phyloP scores from a whole-genome alignment of 92 coral and sea anemone species.

The Umimayanthus kanabou region DNA sequence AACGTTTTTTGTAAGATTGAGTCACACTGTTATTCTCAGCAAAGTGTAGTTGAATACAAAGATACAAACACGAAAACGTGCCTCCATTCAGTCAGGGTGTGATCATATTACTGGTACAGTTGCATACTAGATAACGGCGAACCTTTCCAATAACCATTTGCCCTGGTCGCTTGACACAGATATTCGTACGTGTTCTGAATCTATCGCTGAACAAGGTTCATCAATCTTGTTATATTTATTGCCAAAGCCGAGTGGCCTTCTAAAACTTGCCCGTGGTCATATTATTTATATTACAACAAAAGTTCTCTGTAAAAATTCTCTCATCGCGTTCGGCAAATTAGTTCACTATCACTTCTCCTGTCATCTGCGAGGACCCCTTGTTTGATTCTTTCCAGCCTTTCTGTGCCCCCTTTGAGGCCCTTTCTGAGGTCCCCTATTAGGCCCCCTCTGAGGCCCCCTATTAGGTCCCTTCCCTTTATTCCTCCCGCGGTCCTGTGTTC shows the following conservation, averaged over 20 bases:
- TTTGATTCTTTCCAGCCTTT: background rate
- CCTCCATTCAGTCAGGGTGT: background rate
- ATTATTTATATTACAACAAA: background rate
- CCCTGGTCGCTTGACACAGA: background rate
- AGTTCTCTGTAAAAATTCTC: too few relatives aligned
- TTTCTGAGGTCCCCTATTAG: too few relatives aligned
- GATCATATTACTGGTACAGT: background rate
- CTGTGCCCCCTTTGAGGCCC: background rate
- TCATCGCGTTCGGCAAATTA: background rate
- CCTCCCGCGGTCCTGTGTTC: constrained; percentile 3
- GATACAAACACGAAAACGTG: background rate
- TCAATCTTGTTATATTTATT: background rate
- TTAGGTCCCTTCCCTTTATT: constrained; percentile 37
- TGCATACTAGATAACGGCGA: background rate
- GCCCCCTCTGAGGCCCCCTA: constrained; percentile 23
- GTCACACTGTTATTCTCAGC: background rate
- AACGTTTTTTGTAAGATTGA: background rate
- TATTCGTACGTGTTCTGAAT: background rate
- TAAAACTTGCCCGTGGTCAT: background rate
- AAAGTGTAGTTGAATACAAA: background rate
- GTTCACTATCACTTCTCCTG: background rate
- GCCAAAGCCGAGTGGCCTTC: background rate
- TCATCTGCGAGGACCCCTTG: constrained; percentile 26
- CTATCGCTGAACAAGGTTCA: background rate
- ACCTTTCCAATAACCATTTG: background rate